A percentile compares a stretch with the other conserved stretches of the same genome.
phyloP scores from a whole-genome alignment of 2,113 vertebrate genomes.

The Aramus guarauna region DNA sequence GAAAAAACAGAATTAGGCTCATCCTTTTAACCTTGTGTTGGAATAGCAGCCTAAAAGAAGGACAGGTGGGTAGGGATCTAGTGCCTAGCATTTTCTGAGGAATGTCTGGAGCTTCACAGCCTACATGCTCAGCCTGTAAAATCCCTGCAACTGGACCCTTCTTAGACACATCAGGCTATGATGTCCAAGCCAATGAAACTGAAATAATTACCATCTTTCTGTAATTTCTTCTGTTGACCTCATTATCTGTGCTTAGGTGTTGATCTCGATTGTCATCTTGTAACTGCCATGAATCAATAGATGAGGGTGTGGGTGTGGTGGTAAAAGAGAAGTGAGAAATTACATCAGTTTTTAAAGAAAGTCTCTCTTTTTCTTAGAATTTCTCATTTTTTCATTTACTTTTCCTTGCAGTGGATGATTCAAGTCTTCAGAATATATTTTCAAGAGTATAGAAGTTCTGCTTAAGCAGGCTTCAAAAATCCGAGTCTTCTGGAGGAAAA shows the following conservation, averaged over 20 bases:
- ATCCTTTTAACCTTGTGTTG: background rate
- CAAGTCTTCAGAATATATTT: background rate
- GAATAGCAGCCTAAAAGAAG: background rate
- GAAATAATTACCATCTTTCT: background rate
- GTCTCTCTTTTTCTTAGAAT: background rate
- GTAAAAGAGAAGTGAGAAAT: background rate
- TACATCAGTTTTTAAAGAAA: background rate
- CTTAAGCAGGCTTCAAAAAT: background rate
- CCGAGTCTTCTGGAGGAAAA: background rate
- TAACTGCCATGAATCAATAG: background rate
- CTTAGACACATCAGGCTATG: background rate
- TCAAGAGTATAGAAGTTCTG: background rate
- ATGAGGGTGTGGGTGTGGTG: background rate
- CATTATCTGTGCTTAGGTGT: background rate
- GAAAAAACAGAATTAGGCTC: background rate
- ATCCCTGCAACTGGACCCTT: background rate
- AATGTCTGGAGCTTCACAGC: background rate
- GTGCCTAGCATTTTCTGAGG: background rate
- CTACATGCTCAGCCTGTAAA: background rate
- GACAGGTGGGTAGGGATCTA: background rate
- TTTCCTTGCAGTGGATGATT: background rate
- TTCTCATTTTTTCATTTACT: background rate
- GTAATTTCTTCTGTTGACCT: background rate
- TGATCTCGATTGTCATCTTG: background rate
- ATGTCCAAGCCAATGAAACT: background rate